Evolutionary conservation across 2,888 invertebrate genomes (phyloP), one percentile per base, ranked within the genome.

Genomic region (Apoda limacodes): DNA sequence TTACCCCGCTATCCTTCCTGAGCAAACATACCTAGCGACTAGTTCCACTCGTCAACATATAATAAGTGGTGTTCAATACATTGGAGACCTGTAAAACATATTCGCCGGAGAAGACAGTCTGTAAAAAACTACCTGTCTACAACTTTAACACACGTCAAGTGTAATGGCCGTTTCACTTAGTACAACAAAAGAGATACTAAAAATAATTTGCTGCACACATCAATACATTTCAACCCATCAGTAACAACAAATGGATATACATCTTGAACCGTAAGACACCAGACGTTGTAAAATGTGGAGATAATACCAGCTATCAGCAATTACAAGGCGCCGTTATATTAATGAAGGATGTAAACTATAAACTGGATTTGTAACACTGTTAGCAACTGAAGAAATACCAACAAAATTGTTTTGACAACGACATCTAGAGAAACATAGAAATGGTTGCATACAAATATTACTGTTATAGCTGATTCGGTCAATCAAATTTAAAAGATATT

Each of bases 11-110:
- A 43, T 50, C 39, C 40, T 52, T 12, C 45, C 47, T 7, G 52
- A 54, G 48, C 50, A 50, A 26, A 42, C 28, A 22, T 48, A 44
- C 23, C 19, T 52, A 17, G 50, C 46, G 28, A 48, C 46, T 7
- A 44, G 39, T 20, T 35, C 42, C 3, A 49, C 22, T 24, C 39
- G 43, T 10, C 39, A 52, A 28, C 39, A n/a, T n/a, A n/a, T n/a
- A 39, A 4, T 47, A 49, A 24, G 27, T 43, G 7, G 35, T 44
- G 5, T 40, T 40, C 17, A 49, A 37, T 36, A 30, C 37, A 12
- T 14, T 52, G 15, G 36, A 39, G 4, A 34, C 25, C 3, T 53
- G 46, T 35, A 47, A 40, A 23, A 30, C 12, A 14, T 40, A 29
- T 26, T 34, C 43, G 12, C 2, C 34, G 4, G 31, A 20, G 23